phyloP scores from a whole-genome alignment of 2,113 vertebrate species.

The Mellivora capensis region DNA sequence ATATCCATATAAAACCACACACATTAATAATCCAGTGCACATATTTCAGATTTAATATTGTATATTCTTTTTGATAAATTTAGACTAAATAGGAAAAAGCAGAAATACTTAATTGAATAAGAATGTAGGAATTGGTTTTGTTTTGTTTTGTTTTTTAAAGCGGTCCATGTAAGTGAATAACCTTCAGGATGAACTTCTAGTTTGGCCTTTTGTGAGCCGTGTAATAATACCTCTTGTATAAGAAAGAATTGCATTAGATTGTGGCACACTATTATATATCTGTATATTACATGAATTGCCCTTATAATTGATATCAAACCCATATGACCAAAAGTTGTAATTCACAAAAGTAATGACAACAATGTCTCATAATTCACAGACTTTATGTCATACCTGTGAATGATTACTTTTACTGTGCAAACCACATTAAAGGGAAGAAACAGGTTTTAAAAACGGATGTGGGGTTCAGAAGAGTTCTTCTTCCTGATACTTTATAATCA shows the following conservation, averaged over 20 bases:
- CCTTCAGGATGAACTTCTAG: slow-evolving; percentile 59
- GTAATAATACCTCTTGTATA: slow-evolving; percentile 10
- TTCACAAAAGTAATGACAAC: slow-evolving; percentile 72
- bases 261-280: slow-evolving; percentile 44
- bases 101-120: background rate
- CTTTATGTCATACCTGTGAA: slow-evolving; percentile 68
- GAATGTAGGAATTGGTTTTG: background rate
- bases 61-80: background rate
- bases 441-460: slow-evolving; percentile 30
- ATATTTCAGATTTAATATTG: background rate
- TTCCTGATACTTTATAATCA: background rate
- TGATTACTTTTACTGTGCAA: slow-evolving; percentile 66
- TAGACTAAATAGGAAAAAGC: background rate
- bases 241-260: slow-evolving; percentile 36
- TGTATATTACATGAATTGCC: slow-evolving; percentile 64
- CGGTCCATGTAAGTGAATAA: slow-evolving; percentile 41
- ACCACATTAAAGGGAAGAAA: slow-evolving; percentile 51
- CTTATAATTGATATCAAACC: slow-evolving; percentile 68
- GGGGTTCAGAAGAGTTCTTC: background rate
- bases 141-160: background rate
- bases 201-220: slow-evolving; percentile 38
- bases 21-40: background rate
- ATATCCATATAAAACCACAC: background rate
- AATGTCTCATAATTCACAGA: slow-evolving; percentile 74
- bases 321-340: slow-evolving; percentile 74